These are phyloP conservation scores for Ruditapes philippinarum DNA, from an alignment of 1,140 invertebrate genomes.

Conservation along the genomic window DNA sequence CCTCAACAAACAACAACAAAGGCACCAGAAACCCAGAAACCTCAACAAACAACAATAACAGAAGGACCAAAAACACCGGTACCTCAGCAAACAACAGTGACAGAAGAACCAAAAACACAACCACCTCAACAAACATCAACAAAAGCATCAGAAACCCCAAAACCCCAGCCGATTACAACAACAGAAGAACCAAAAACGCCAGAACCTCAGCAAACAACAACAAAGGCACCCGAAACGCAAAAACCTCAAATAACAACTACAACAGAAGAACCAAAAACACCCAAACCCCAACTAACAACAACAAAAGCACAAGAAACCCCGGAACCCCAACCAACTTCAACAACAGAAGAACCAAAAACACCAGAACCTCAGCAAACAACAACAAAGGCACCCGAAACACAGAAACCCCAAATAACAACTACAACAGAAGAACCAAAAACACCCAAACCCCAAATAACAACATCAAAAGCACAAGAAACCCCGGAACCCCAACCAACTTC, in stretches of 20 bases:
- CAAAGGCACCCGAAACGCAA: neutral
- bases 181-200: neutral
- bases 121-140: neutral
- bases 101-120: neutral
- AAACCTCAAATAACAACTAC: neutral
- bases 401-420: slow-evolving; percentile 3
- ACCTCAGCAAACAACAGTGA: neutral
- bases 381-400: neutral
- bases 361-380: slow-evolving; percentile 7
- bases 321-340: neutral
- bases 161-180: neutral
- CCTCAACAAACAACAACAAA: neutral
- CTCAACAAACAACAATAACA: neutral
- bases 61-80: neutral
- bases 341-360: neutral
- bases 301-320: neutral
- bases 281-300: neutral
- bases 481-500: neutral
- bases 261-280: neutral
- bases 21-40: neutral
- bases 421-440: neutral
- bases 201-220: neutral
- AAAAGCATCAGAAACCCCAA: neutral
- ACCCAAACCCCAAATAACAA: neutral
- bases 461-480: neutral